These are phyloP conservation scores for Onthophagus taurus DNA, from an alignment of 1,140 invertebrate species.

Conservation along the genomic window DNA sequence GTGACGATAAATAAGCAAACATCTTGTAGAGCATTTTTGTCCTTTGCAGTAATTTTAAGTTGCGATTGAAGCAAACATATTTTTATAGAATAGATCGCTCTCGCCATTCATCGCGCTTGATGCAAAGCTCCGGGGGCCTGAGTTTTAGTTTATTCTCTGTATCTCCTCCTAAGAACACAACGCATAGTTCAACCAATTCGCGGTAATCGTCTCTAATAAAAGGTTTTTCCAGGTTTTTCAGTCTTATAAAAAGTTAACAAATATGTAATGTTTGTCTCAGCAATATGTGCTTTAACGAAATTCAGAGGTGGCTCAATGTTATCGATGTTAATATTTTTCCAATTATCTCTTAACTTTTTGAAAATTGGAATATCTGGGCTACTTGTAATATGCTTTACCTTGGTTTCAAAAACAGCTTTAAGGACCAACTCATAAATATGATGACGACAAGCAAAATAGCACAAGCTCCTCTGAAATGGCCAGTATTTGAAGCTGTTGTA, in stretches of 20 bases:
- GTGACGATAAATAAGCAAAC: no score
- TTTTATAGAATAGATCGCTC: no score
- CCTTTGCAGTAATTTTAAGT: no score
- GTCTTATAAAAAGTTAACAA: no score
- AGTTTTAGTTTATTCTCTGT: constrained; percentile 30
- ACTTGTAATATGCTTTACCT: constrained; percentile 13
- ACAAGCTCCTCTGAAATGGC: constrained; percentile 18
- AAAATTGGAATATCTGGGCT: constrained; percentile 18
- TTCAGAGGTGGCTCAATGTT: no score
- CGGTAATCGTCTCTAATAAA: constrained; percentile 32
- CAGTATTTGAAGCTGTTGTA: constrained; percentile 17
- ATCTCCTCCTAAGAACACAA: constrained; percentile 37
- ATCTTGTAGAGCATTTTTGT: no score
- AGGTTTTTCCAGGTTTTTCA: no score
- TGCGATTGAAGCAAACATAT: no score
- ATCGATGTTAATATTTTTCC: no score
- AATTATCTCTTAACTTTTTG: constrained; percentile 24
- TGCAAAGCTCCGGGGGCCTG: constrained; percentile 32
- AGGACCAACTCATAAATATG: constrained; percentile 22
- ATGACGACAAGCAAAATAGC: constrained; percentile 19
- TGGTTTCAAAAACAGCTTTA: constrained; percentile 21
- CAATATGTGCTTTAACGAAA: no score
- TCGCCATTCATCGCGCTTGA: no score
- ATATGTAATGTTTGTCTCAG: no score
- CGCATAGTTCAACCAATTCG: constrained; percentile 34